Evolutionary conservation across 2,888 invertebrate species (phyloP), one percentile per base, ranked within the genome.

Genomic region (Drosophila atroscutellata): DNA sequence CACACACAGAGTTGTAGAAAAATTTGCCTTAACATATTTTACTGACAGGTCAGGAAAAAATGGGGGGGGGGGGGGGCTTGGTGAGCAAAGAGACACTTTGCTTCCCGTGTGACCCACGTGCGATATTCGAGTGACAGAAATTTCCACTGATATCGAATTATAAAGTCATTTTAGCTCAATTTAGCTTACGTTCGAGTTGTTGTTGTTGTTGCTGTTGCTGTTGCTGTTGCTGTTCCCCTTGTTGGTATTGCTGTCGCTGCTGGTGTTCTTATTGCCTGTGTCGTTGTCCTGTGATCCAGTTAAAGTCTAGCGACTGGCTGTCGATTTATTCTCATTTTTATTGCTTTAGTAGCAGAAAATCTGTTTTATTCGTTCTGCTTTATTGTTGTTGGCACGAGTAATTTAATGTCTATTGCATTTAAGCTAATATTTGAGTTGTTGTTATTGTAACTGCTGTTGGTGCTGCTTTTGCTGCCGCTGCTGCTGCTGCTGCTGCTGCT

Each of bases 271-370:
- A 30, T 37, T 63, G 37, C 52, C 54, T 5, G 8, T 54, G 15
- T 55, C 20, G 15, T 56, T 47, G 28, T 36, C 47, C 63, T 45
- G 42, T 64, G 71, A 74, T 71, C 80, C 75, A 80, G 73, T 81
- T 68, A 59, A 72, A 71, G 54, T 56, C 60, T 28, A 37, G 20
- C 26, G 49, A 57, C 63, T 56, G 54, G 28, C 67, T 64, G 61
- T 75, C 71, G 59, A 68, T 70, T 66, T 47, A 34, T 56, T 56
- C 36, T 13, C 37, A 55, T 58, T 71, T 88, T 89, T 89, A 86
- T 86, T 85, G 83, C 89, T 86, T 86, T 86, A 87, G 75, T 89
- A 88, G 86, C 86, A 86, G 88, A 89, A 87, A 87, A 89, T 87
- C 88, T 88, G 90, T 86, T 88, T 87, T 87, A 87, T 88, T 86